A percentile compares a stretch with the other conserved stretches of the same genome.
Conservation (phyloP, 2,888 invertebrate genomes). For the Erpobdella octoculata region DNA sequence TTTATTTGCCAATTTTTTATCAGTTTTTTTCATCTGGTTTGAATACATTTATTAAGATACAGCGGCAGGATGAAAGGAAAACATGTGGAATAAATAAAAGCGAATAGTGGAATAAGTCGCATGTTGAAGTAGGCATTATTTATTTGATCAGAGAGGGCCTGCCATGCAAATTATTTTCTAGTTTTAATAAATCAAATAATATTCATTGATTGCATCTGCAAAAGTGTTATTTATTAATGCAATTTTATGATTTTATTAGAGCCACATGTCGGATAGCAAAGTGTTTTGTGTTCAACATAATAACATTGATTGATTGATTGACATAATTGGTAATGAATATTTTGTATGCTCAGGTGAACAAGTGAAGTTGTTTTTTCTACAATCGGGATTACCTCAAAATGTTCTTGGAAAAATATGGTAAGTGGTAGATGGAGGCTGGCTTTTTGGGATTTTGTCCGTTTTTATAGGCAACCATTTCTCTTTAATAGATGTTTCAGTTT, state of each 20-base stretch:
- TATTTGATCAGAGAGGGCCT: too few species aligned
- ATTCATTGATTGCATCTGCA: too few species aligned
- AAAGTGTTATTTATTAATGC: too few species aligned
- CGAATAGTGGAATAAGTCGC: too few species aligned
- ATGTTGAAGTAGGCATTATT: too few species aligned
- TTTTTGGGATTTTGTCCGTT: too few species aligned
- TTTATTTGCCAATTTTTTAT: constrained; percentile 21
- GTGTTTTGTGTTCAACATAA: neutral
- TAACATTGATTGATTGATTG: neutral
- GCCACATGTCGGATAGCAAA: neutral
- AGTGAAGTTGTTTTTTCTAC: constrained; percentile 50
- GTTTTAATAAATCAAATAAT: too few species aligned
- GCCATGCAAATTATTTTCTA: too few species aligned
- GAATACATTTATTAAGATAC: neutral
- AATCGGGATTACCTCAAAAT: constrained; percentile 48
- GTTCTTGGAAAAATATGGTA: constrained; percentile 52
- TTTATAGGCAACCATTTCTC: too few species aligned
- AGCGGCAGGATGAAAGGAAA: neutral
- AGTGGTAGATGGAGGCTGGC: constrained; percentile 29
- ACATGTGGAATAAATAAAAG: too few species aligned
- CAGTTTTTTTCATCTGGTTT: neutral
- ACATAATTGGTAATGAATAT: neutral
- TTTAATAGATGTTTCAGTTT: too few species aligned
- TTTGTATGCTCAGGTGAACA: constrained; percentile 47
- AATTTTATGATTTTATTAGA: neutral